A percentile compares a stretch with the other conserved stretches of the same genome.
Evolutionary conservation across 2,797 vertebrate species (phyloP).

Genomic region (Pteronotus mesoamericanus): DNA sequence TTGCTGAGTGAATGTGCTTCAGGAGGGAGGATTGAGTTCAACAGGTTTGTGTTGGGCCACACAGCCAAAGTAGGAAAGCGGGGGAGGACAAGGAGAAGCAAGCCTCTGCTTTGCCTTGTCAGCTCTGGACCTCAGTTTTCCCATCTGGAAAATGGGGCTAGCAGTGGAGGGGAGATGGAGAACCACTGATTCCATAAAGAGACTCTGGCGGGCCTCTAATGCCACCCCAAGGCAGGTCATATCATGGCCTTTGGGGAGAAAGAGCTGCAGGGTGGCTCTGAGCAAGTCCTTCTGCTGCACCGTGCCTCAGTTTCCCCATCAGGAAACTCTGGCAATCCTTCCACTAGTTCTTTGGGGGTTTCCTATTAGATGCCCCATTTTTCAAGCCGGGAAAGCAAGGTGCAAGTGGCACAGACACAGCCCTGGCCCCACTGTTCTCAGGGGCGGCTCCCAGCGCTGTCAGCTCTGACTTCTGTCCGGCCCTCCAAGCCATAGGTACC

Average conservation of each 20-base stretch:
- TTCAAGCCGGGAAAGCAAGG: not conserved
- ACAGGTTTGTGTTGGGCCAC: not conserved
- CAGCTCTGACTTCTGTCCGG: not conserved
- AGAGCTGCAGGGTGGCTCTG: not conserved
- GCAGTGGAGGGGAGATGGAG: not conserved
- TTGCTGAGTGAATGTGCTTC: fast-evolving
- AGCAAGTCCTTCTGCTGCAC: not conserved
- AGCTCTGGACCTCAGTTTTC: not conserved
- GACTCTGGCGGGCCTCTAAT: not conserved
- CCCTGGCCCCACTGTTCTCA: fast-evolving
- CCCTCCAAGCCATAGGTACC: not conserved
- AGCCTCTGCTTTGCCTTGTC: not conserved
- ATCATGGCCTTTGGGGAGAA: not conserved
- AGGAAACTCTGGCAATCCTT: not conserved
- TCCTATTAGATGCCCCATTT: not conserved
- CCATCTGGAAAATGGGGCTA: not conserved
- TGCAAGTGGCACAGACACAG: fast-evolving
- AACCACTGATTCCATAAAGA: not conserved
- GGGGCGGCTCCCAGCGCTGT: too few species aligned
- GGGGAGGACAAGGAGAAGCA: not conserved
- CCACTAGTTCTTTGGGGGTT: not conserved
- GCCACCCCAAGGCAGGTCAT: not conserved
- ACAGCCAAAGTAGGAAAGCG: fast-evolving
- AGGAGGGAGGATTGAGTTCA: not conserved
- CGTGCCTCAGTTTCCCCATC: not conserved